Conservation (phyloP, 2,888 invertebrate species). For the Hirtodrosophila trivittata region DNA sequence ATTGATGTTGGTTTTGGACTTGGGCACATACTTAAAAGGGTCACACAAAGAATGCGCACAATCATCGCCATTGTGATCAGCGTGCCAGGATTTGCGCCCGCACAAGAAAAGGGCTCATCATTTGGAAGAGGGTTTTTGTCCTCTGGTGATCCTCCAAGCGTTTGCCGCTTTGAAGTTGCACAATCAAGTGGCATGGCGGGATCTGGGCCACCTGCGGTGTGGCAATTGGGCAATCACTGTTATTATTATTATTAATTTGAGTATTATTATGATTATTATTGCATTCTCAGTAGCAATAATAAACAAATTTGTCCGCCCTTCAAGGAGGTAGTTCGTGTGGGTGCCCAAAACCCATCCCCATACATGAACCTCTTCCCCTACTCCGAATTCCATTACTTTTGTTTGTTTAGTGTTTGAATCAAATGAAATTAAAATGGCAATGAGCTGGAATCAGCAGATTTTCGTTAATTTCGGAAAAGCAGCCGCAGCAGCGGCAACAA, state of each 20-base stretch:
- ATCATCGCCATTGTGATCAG: constrained; percentile 54
- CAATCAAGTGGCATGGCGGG: constrained; percentile 59
- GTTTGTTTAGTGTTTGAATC: constrained; percentile 81
- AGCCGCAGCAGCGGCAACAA: constrained; percentile 38
- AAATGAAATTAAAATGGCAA: constrained; percentile 84
- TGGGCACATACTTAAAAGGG: constrained; percentile 35
- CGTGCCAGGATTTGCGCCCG: constrained; percentile 51
- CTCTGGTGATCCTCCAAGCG: constrained; percentile 1
- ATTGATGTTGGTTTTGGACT: constrained; percentile 42
- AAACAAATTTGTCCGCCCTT: constrained; percentile 40
- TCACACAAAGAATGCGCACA: constrained; percentile 65
- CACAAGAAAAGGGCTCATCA: constrained; percentile 37
- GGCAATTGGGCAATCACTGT: constrained; percentile 54
- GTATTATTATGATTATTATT: constrained; percentile 39
- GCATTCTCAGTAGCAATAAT: constrained; percentile 52
- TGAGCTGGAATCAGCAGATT: constrained; percentile 84
- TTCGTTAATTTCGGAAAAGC: constrained; percentile 77
- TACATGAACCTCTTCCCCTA: not conserved
- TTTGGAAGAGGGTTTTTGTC: constrained; percentile 3
- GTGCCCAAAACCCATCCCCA: not conserved
- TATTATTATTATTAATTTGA: constrained; percentile 29
- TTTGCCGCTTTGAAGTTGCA: constrained; percentile 72
- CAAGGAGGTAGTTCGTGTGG: too few species aligned
- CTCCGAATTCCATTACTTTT: constrained; percentile 28
- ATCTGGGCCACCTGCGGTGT: constrained; percentile 73